phyloP scores from a whole-genome alignment of 2,797 vertebrate genomes.

The Sandelia bainsii region DNA sequence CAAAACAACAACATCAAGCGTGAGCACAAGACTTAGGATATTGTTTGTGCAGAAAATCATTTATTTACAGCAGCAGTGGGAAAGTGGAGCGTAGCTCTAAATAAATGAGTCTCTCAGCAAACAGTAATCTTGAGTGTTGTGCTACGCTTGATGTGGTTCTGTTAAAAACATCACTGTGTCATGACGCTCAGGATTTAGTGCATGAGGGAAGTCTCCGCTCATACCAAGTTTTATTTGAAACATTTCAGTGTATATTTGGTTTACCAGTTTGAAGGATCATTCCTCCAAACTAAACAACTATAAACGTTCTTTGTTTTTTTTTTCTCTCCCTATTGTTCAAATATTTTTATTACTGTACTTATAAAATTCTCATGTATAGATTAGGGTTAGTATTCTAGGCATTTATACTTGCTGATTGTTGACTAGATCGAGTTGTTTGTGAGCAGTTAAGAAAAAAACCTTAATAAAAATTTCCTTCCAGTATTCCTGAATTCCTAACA shows the following conservation, averaged over 20 bases:
- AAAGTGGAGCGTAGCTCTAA: slow-evolving; percentile 3
- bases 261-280: neutral
- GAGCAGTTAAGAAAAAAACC: neutral
- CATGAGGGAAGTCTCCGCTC: neutral
- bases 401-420: too few species aligned
- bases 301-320: neutral
- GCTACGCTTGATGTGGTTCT: slow-evolving; percentile 21
- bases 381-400: neutral
- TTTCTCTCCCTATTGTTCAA: neutral
- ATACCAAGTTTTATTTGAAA: slow-evolving; percentile 26
- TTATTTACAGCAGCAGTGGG: neutral
- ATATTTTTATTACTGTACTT: neutral
- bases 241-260: slow-evolving; percentile 9
- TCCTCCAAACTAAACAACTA: slow-evolving; percentile 1
- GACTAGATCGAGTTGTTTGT: too few species aligned
- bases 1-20: slow-evolving; percentile 25
- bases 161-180: slow-evolving; percentile 5
- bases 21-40: neutral
- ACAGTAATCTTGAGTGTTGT: neutral
- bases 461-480: neutral
- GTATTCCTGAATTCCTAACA: neutral
- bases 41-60: slow-evolving; percentile 14
- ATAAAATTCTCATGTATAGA: neutral
- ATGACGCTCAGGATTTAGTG: slow-evolving; percentile 1
- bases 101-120: neutral